These are phyloP conservation scores for Papilio polyxenes DNA, from an alignment of 1,140 invertebrate species.

Conservation along the genomic window DNA sequence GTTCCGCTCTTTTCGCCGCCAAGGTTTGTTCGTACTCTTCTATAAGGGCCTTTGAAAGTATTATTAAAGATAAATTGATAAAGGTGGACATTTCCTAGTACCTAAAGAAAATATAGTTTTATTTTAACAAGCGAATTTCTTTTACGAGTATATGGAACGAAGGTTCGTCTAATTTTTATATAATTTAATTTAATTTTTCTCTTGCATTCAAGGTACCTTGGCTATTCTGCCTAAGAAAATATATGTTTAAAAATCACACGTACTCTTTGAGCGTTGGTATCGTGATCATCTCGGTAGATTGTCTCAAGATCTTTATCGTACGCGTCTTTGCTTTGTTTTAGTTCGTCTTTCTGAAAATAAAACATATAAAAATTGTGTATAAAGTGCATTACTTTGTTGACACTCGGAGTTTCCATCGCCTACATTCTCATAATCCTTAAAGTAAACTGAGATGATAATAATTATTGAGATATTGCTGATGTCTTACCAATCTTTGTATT, in stretches of 20 bases:
- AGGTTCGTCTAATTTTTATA: too few species aligned
- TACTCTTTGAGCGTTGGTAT: conserved; percentile 76
- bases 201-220: too few species aligned
- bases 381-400: neutral
- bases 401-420: neutral
- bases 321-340: conserved; percentile 63
- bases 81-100: too few species aligned
- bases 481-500: conserved; percentile 69
- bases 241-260: conserved; percentile 33
- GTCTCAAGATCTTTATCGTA: conserved; percentile 74
- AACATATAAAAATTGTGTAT: neutral
- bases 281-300: conserved; percentile 72
- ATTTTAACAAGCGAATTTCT: too few species aligned
- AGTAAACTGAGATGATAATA: neutral
- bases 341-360: conserved; percentile 66
- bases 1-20: conserved; percentile 55
- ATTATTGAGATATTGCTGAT: neutral
- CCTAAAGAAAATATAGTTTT: too few species aligned
- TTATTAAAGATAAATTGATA: too few species aligned
- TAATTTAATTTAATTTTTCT: too few species aligned
- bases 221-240: too few species aligned
- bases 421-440: neutral
- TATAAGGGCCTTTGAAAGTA: conserved; percentile 59
- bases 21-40: conserved; percentile 68
- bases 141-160: too few species aligned